Base-by-base conservation (phyloP, 2,113 vertebrate genomes). In the Tyrannus savana region DNA sequence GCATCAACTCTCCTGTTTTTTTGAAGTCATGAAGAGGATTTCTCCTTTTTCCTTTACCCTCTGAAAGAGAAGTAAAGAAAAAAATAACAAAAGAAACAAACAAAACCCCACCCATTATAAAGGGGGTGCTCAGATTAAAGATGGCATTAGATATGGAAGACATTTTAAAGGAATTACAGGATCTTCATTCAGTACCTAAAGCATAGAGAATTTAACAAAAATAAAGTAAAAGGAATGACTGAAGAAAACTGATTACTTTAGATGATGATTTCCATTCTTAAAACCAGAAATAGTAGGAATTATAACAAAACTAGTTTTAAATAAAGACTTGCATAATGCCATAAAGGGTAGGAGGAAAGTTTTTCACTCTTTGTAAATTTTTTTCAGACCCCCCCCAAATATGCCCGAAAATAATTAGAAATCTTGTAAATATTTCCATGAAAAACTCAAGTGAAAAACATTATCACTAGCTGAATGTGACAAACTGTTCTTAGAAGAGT, bases 1-100 rank as follows among this genome's bases (percentile, higher is more conserved):
- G 96, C 62, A 97, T 98, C 55, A 98, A 84, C 12, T 98, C 98
- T 55, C 99, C 98, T 41, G 98, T 99, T 97, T 98, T 99, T 98
- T 98, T 98, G 97, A 99, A 99, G 97, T 99, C 99, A 84, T 99
- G 99, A 81, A 99, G 99, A 30, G 98, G 96, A 96, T 99, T 99
- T 97, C 99, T 98, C 97, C 94, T 98, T 97, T 96, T 98, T 82
- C 94, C 97, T 92, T 98, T 99, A 72, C 98, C 96, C 88, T 99
- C 99, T 99, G 97, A 88, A 79, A 93, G 68, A 91, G 16, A 93
- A 88, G 7, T 3, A 46, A 90, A 93, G 4, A 95, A 59, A 24
- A 19, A 67, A 41, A 16, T 27, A 42, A 10, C n/a, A 60, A 53
- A 58, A 6, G 13, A 41, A 19, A 17, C 24, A 24, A 22, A 9